phyloP scores from a whole-genome alignment of 2,113 vertebrate genomes.

The Dascyllus trimaculatus region DNA sequence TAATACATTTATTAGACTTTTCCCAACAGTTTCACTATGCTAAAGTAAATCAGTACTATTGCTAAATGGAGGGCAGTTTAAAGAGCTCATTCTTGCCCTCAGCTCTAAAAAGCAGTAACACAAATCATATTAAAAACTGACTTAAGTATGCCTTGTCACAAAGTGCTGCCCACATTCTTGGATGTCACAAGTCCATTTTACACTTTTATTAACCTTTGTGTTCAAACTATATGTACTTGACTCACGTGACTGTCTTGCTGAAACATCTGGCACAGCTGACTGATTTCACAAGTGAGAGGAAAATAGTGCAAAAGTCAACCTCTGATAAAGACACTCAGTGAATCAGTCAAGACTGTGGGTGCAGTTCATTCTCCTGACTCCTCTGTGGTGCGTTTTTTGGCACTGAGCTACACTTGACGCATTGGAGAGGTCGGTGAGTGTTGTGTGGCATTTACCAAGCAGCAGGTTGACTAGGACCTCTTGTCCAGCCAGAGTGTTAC shows the following conservation, averaged over 20 bases:
- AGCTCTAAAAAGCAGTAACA: too few relatives aligned
- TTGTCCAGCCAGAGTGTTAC: constrained; percentile 94
- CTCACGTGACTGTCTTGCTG: too few relatives aligned
- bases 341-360: neutral
- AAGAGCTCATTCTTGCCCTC: too few relatives aligned
- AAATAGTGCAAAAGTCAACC: neutral
- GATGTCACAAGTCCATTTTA: neutral
- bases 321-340: neutral
- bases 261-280: too few relatives aligned
- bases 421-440: constrained; percentile 17
- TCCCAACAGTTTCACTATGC: neutral
- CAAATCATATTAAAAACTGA: too few relatives aligned
- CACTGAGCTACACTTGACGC: neutral
- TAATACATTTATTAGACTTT: neutral
- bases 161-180: neutral
- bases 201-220: neutral
- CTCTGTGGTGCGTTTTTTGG: constrained; percentile 8
- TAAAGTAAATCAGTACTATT: neutral
- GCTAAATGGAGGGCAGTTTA: neutral
- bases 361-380: neutral
- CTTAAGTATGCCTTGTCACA: too few relatives aligned
- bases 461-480: constrained; percentile 98
- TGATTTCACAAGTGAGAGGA: neutral
- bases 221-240: neutral
- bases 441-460: constrained; percentile 88